These are phyloP conservation scores for Coecobrya sp. DNA, from an alignment of 2,888 invertebrate species.

Conservation along the genomic window DNA sequence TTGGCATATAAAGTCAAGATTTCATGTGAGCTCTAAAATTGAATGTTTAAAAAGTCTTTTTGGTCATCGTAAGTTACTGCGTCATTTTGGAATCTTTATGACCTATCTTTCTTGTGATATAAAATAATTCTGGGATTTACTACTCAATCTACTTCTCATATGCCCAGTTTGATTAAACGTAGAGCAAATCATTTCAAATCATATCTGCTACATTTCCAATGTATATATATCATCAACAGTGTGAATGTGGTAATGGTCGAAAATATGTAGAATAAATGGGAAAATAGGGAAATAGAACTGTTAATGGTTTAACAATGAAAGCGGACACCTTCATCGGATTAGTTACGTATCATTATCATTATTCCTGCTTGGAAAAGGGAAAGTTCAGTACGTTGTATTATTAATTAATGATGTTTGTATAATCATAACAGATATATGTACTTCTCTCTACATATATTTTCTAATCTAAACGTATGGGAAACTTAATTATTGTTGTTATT, in stretches of 20 bases:
- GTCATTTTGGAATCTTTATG: slow-evolving; percentile 48
- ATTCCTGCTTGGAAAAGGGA: too few species aligned
- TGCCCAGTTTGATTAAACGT: not conserved
- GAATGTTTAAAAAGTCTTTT: not conserved
- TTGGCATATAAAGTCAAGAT: too few species aligned
- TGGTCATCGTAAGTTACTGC: not conserved
- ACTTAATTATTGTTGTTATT: not conserved
- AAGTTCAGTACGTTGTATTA: too few species aligned
- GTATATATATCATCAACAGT: too few species aligned
- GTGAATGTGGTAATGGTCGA: too few species aligned
- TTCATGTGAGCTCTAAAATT: not conserved
- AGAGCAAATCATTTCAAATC: not conserved
- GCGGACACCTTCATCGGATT: too few species aligned
- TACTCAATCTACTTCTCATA: not conserved
- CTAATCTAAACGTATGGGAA: not conserved
- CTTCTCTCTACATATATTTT: not conserved
- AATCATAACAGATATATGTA: too few species aligned
- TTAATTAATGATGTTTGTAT: too few species aligned
- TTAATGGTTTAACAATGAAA: too few species aligned
- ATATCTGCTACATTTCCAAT: not conserved
- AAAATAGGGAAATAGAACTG: too few species aligned
- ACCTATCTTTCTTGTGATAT: slow-evolving; percentile 23
- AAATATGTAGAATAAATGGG: too few species aligned
- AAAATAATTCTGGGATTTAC: slow-evolving; percentile 22
- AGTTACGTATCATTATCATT: too few species aligned